A percentile compares a stretch with the other conserved stretches of the same genome.
Evolutionary conservation across 2,113 vertebrate genomes (phyloP).

Genomic region (Nothoprocta pentlandii): DNA sequence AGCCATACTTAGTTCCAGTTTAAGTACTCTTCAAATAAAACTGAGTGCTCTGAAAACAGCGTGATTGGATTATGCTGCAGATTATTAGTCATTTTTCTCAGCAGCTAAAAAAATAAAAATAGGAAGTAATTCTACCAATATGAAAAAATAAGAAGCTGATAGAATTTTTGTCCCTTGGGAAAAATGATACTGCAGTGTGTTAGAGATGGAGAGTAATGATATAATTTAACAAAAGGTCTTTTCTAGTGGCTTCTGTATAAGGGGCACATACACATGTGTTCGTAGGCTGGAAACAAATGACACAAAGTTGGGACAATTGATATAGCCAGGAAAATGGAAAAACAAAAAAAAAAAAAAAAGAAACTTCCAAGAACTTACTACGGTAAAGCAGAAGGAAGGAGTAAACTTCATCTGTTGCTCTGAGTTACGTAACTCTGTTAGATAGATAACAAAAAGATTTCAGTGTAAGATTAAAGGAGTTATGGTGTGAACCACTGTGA

Average conservation of each 20-base stretch:
- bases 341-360: no score
- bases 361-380: neutral
- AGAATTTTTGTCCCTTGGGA: neutral
- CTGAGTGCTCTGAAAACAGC: neutral
- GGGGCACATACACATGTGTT: rapidly evolving
- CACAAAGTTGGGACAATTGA: neutral
- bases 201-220: neutral
- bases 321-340: rapidly evolving
- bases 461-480: neutral
- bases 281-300: neutral
- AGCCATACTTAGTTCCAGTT: neutral
- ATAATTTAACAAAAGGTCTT: neutral
- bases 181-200: neutral
- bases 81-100: neutral
- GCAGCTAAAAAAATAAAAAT: neutral
- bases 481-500: neutral
- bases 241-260: neutral
- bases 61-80: neutral
- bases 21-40: neutral
- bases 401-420: neutral
- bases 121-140: neutral
- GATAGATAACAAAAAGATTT: neutral
- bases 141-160: neutral
- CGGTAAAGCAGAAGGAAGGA: neutral
- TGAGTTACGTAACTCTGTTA: neutral